A percentile compares a stretch with the other conserved stretches of the same genome.
phyloP scores from a whole-genome alignment of 2,797 vertebrate species.

The Poeciliopsis turneri region DNA sequence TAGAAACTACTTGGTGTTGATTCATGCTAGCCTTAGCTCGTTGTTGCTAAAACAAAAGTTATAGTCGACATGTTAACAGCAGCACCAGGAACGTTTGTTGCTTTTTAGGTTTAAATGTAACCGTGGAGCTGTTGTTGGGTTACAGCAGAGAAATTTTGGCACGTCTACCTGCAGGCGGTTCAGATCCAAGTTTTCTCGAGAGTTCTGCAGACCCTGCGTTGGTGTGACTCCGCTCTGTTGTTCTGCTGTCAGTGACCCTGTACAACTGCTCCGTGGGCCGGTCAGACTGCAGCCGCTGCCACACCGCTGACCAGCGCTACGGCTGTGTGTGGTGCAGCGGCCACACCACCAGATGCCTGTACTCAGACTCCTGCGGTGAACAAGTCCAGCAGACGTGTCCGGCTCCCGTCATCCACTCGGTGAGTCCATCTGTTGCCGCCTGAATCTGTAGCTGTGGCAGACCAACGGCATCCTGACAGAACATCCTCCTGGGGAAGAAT shows the following conservation, averaged over 20 bases:
- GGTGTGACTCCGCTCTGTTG: background rate
- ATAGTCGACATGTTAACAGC: background rate
- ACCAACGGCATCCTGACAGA: background rate
- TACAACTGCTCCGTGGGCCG: constrained; percentile 96
- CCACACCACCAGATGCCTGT: constrained; percentile 83
- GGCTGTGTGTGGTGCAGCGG: constrained; percentile 93
- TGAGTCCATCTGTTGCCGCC: constrained; percentile 71
- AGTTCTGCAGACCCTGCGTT: background rate
- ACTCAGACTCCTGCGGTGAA: constrained; percentile 85
- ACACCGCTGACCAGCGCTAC: constrained; percentile 88
- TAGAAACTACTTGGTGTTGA: background rate
- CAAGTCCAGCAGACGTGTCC: constrained; percentile 87
- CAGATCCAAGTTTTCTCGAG: background rate
- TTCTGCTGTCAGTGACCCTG: constrained; percentile 84
- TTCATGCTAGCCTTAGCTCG: background rate
- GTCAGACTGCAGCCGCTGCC: constrained; percentile 93
- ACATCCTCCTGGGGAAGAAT: background rate
- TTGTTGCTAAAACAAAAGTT: background rate
- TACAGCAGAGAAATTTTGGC: background rate
- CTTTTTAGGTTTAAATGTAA: background rate
- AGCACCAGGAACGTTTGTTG: background rate
- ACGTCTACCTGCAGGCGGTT: background rate
- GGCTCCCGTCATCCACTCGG: constrained; percentile 89
- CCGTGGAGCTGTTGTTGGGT: background rate
- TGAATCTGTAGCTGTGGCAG: background rate